phyloP scores from a whole-genome alignment of 2,888 invertebrate species.

The Serrognathus titanus region DNA sequence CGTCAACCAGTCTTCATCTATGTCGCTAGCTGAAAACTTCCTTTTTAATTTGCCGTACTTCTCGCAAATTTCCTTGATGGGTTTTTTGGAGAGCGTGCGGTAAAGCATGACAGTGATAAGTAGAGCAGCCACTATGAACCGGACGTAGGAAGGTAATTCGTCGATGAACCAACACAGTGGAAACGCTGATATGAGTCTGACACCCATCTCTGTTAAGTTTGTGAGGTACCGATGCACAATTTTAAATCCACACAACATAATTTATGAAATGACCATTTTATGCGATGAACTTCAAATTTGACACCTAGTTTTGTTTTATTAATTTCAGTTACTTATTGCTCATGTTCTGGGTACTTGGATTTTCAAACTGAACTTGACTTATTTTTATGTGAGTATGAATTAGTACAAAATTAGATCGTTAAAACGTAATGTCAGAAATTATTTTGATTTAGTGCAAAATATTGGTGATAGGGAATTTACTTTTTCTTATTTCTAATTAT shows the following conservation, averaged over 20 bases:
- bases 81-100: conserved; percentile 3
- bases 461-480: too few relatives aligned
- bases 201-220: conserved; percentile 8
- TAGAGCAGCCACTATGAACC: conserved; percentile 14
- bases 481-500: too few relatives aligned
- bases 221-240: conserved; percentile 10
- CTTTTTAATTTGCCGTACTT: conserved; percentile 5
- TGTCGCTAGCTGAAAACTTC: conserved; percentile 6
- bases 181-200: conserved; percentile 8
- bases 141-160: conserved; percentile 11
- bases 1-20: background rate
- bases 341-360: too few relatives aligned
- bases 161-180: conserved; percentile 19
- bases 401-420: too few relatives aligned
- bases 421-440: too few relatives aligned
- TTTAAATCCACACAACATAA: conserved; percentile 18
- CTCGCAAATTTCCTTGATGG: conserved; percentile 5
- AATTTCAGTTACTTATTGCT: too few relatives aligned
- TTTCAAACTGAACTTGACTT: too few relatives aligned
- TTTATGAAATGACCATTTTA: conserved; percentile 6
- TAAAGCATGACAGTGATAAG: conserved; percentile 15
- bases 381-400: too few relatives aligned
- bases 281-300: conserved; percentile 9
- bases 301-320: background rate
- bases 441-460: too few relatives aligned